These are phyloP conservation scores for Peromyscus melanophrys DNA, from an alignment of 2,797 vertebrate species.

Conservation along the genomic window DNA sequence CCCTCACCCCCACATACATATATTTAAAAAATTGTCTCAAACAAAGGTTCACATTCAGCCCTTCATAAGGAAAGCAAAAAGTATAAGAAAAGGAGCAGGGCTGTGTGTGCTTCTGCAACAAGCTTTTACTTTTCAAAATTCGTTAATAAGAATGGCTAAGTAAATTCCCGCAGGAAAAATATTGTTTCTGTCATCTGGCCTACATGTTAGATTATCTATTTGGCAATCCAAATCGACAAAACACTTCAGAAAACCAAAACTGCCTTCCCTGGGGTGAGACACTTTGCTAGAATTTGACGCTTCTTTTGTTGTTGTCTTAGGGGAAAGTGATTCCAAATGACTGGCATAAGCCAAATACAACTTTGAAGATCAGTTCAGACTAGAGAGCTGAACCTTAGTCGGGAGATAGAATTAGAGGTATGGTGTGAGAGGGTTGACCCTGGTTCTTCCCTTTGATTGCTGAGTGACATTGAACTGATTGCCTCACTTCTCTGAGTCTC, in stretches of 20 bases:
- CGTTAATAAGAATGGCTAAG: not conserved
- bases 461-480: not conserved
- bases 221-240: conserved; percentile 25
- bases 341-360: not conserved
- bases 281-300: not conserved
- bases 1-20: conserved; percentile 45
- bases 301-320: not conserved
- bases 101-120: not conserved
- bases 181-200: conserved; percentile 12
- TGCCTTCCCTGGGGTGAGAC: not conserved
- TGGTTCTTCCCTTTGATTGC: not conserved
- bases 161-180: conserved; percentile 25
- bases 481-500: not conserved
- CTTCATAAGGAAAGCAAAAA: conserved; percentile 43
- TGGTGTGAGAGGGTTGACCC: not conserved
- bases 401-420: too few species aligned
- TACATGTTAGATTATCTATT: not conserved
- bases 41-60: conserved; percentile 54
- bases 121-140: not conserved
- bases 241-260: conserved; percentile 49
- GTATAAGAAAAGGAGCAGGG: not conserved
- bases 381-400: not conserved
- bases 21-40: conserved; percentile 74
- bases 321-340: conserved; percentile 17
- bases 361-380: not conserved